Evolutionary conservation across 2,888 invertebrate species (phyloP).

Genomic region (Microctonus aethiopoides): DNA sequence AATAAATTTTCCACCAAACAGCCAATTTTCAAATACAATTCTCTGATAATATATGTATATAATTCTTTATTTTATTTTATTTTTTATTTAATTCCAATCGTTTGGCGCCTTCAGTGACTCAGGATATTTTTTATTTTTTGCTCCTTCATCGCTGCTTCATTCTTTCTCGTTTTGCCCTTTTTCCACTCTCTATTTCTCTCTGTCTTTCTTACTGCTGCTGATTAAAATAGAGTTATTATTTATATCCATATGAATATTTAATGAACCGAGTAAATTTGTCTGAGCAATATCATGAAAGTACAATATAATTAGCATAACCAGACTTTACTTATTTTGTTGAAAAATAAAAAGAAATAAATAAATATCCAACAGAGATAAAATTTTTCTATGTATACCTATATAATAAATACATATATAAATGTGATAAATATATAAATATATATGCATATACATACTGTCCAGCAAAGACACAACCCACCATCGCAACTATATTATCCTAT

Average conservation of each 20-base stretch:
- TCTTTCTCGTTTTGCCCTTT: not conserved
- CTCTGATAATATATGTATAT: not conserved
- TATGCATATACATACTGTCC: not conserved
- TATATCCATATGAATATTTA: slow-evolving; percentile 50
- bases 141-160: too few species aligned
- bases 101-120: not conserved
- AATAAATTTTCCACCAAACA: not conserved
- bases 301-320: slow-evolving; percentile 59
- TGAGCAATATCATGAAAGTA: slow-evolving; percentile 45
- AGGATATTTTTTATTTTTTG: too few species aligned
- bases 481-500: slow-evolving; percentile 21
- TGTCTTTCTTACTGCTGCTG: not conserved
- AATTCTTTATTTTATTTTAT: too few species aligned
- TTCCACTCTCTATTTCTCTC: not conserved
- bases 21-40: not conserved
- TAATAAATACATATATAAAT: too few species aligned
- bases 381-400: too few species aligned
- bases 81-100: not conserved
- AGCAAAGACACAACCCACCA: not conserved
- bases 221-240: slow-evolving; percentile 55
- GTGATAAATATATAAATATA: too few species aligned
- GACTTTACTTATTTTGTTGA: slow-evolving; percentile 38
- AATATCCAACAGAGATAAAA: slow-evolving; percentile 16
- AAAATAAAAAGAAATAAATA: slow-evolving; percentile 14
- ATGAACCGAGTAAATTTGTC: slow-evolving; percentile 44